phyloP scores from a whole-genome alignment of 2,797 vertebrate species.

The Acanthurus tractus region DNA sequence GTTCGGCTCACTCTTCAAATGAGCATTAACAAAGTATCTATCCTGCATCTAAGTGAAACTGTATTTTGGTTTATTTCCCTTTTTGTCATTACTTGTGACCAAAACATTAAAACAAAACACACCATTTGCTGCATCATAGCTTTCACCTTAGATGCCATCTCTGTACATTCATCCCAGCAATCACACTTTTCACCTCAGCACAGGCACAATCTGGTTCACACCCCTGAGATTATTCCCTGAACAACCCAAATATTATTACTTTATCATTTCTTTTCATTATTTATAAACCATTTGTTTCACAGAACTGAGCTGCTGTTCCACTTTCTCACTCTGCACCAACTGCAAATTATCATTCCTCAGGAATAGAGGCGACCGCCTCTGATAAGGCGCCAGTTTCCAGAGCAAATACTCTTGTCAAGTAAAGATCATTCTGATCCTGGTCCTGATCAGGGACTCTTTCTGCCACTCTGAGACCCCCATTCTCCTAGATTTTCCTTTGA shows the following conservation, averaged over 20 bases:
- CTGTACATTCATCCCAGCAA: neutral
- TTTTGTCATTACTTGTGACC: neutral
- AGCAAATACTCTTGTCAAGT: conserved; percentile 56
- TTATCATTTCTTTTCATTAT: neutral
- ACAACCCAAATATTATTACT: neutral
- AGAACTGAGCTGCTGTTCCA: neutral
- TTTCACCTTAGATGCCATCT: conserved; percentile 1
- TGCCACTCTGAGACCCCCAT: conserved; percentile 43
- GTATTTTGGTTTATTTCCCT: neutral
- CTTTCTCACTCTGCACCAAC: conserved; percentile 18
- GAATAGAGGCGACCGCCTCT: conserved; percentile 19
- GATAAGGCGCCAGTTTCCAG: conserved; percentile 33
- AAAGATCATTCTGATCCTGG: conserved; percentile 58
- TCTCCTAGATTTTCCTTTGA: conserved; percentile 69
- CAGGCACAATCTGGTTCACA: neutral
- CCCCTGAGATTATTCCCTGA: neutral
- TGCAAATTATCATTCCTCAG: conserved; percentile 39
- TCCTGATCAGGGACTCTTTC: conserved; percentile 51
- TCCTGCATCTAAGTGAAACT: neutral
- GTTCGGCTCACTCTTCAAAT: neutral
- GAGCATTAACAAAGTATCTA: neutral
- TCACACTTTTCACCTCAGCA: neutral
- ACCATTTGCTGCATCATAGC: neutral
- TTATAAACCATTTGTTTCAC: conserved; percentile 6
- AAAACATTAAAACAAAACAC: conserved; percentile 9